A percentile compares a stretch with the other conserved stretches of the same genome.
Conservation (phyloP, 2,797 vertebrate genomes). For the Syndactyla subalaris region DNA sequence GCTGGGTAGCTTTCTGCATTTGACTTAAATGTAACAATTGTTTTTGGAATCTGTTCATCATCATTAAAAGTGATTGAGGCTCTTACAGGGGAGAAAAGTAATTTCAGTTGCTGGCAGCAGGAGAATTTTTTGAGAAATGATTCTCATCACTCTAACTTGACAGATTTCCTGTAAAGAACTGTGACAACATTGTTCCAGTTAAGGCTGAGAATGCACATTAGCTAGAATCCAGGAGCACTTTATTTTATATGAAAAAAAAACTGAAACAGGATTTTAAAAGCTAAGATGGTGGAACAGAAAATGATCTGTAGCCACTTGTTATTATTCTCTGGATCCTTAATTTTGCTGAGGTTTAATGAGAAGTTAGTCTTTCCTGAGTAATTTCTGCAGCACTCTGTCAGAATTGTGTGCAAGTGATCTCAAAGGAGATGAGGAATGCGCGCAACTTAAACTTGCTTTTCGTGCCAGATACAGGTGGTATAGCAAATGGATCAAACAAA, state of each 20-base stretch:
- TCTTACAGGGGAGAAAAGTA: not conserved
- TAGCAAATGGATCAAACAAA: not conserved
- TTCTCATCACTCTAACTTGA: not conserved
- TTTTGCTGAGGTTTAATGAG: not conserved
- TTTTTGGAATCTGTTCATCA: not conserved
- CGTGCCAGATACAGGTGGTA: not conserved
- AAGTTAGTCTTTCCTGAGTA: not conserved
- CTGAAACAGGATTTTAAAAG: not conserved
- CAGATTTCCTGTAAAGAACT: conserved; percentile 18
- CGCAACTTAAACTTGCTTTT: not conserved
- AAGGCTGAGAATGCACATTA: not conserved
- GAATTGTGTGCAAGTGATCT: not conserved
- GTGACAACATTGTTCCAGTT: not conserved
- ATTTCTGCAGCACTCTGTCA: not conserved
- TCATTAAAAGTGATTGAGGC: not conserved
- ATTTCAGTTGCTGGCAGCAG: not conserved
- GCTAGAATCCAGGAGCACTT: not conserved
- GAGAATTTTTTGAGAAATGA: not conserved
- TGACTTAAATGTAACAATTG: not conserved
- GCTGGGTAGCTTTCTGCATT: not conserved
- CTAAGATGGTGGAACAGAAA: not conserved
- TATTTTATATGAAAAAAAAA: not conserved
- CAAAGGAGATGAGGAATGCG: not conserved
- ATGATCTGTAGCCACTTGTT: not conserved
- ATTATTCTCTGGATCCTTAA: not conserved